A percentile compares a stretch with the other conserved stretches of the same genome.
These are phyloP conservation scores for Epinephelus lanceolatus DNA, from an alignment of 2,113 vertebrate genomes.

Conservation along the genomic window DNA sequence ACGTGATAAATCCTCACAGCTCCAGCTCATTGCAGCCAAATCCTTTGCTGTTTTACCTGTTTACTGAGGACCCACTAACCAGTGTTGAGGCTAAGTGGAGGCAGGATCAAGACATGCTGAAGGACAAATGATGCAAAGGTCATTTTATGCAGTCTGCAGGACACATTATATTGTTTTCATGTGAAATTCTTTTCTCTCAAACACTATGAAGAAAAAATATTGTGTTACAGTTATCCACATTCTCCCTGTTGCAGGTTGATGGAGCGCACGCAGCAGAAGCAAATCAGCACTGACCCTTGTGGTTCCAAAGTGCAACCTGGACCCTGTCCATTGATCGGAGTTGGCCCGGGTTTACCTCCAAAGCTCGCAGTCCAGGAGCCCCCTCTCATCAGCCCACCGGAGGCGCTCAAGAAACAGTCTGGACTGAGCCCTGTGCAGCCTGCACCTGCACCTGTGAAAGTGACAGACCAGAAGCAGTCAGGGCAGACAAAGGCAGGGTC, in stretches of 20 bases:
- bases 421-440: constrained; percentile 30
- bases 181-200: background rate
- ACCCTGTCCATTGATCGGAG: constrained; percentile 37
- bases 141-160: background rate
- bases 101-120: background rate
- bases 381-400: constrained; percentile 20
- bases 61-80: background rate
- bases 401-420: constrained; percentile 39
- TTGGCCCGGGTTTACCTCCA: constrained; percentile 32
- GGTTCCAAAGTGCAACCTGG: constrained; percentile 55
- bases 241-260: constrained; percentile 68
- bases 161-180: background rate
- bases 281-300: constrained; percentile 55
- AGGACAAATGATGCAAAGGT: background rate
- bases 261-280: constrained; percentile 74
- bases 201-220: background rate
- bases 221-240: background rate
- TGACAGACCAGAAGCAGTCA: constrained; percentile 36
- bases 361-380: constrained; percentile 30
- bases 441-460: constrained; percentile 23
- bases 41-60: background rate
- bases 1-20: constrained; percentile 6
- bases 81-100: background rate
- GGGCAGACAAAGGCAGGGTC: constrained; percentile 18
- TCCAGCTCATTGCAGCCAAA: background rate